Evolutionary conservation across 2,888 invertebrate species (phyloP), one percentile per base, ranked within the genome.

Genomic region (Eremobia ochroleuca): DNA sequence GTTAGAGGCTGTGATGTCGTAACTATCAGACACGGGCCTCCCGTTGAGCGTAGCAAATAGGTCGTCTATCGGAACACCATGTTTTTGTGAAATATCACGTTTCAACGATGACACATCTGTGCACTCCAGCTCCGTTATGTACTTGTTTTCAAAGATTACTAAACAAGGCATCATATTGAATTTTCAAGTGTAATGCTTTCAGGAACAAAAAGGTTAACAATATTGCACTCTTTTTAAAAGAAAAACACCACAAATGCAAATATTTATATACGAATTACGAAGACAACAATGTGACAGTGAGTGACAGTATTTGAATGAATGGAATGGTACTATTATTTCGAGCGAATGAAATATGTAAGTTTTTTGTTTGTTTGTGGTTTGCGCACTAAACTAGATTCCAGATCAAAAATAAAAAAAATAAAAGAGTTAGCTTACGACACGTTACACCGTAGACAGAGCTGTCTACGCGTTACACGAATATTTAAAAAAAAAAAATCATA

Each of bases 31-130:
- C 21, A 91, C 89, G 59, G 87, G 90, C 80, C 94, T 96, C 0
- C 98, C 98, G 92, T 98, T 97, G 58, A 97, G 94, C 4, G 97
- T 93, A 25, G 97, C 94, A 88, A 97, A 98, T 83, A 97, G 95
- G 83, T 97, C 95, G 37, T 95, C 92, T 55, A 79, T 76, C 11
- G 93, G 88, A 69, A 97, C 87, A 77, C 94, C 95, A 93, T 93
- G 93, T 89, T 92, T 91, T 91, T 92, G 92, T n/a, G 95, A 94
- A 92, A 96, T 92, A 75, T 84, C 86, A 66, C 85, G 79, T 84
- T 94, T 95, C 78, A 97, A 82, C 64, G 92, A 92, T 43, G 87
- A 91, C 81, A 94, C 91, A 87, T 92, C 89, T 73, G 87, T 84
- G 77, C 87, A 89, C 21, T 89, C 82, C 3, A 87, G 78, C 62